phyloP scores from a whole-genome alignment of 2,888 invertebrate genomes.

The Dioctria rufipes region DNA sequence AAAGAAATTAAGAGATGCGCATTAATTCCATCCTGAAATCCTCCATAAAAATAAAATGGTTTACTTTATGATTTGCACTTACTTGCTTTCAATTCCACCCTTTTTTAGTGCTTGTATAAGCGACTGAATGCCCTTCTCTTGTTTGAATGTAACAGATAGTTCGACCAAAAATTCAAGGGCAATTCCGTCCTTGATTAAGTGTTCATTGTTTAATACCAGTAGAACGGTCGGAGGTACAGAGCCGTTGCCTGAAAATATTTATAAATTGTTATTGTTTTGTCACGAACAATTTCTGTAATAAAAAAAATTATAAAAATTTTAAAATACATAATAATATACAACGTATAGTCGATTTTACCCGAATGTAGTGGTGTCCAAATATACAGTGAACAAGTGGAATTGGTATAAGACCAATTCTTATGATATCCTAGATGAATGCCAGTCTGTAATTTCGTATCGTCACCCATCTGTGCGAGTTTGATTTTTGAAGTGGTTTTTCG shows the following conservation, averaged over 20 bases:
- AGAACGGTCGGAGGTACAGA: constrained; percentile 92
- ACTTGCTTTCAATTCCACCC: constrained; percentile 84
- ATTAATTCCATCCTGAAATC: constrained; percentile 65
- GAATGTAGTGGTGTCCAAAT: too few species aligned
- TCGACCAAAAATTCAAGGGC: constrained; percentile 95
- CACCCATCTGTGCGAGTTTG: too few species aligned
- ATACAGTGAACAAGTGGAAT: too few species aligned
- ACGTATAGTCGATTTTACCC: background rate
- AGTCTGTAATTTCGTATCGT: too few species aligned
- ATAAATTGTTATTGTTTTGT: too few species aligned
- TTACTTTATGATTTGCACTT: constrained; percentile 60
- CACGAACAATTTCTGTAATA: background rate
- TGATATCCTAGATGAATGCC: too few species aligned
- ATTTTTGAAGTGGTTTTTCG: too few species aligned
- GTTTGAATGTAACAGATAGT: constrained; percentile 92
- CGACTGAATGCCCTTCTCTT: constrained; percentile 89
- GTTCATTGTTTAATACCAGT: constrained; percentile 90
- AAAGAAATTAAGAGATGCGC: constrained; percentile 64
- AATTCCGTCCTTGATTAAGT: constrained; percentile 93
- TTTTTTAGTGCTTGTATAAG: constrained; percentile 90
- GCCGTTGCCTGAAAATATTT: constrained; percentile 78
- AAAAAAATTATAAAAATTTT: background rate
- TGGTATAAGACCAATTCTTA: too few species aligned
- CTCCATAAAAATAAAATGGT: constrained; percentile 57
- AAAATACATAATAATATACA: too few species aligned